phyloP scores from a whole-genome alignment of 2,113 vertebrate genomes.

The Hydrolagus affinis region DNA sequence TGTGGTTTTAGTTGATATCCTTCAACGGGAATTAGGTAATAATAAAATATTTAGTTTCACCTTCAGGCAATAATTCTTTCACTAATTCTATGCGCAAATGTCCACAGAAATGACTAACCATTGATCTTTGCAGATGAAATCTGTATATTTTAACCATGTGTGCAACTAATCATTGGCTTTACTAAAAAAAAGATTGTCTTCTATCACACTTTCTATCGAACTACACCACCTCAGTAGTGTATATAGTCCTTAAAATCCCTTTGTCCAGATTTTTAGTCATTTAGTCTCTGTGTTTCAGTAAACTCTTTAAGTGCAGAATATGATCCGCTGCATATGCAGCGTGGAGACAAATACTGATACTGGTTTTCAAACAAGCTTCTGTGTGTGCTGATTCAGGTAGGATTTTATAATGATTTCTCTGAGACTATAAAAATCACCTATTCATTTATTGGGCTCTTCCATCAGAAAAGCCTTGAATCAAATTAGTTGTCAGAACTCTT shows the following conservation, averaged over 20 bases:
- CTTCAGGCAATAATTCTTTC: not conserved
- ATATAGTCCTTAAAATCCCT: not conserved
- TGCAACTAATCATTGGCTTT: no score
- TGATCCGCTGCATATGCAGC: not conserved
- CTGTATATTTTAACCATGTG: not conserved
- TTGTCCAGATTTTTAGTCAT: not conserved
- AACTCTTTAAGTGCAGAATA: not conserved
- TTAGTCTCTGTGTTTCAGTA: not conserved
- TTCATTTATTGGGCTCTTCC: no score
- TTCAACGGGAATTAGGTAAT: not conserved
- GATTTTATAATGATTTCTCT: not conserved
- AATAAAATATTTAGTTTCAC: not conserved
- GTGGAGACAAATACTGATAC: not conserved
- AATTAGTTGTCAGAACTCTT: conserved; percentile 2
- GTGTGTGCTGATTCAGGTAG: conserved; percentile 1
- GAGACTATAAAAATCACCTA: not conserved
- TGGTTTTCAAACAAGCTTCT: not conserved
- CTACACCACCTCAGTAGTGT: not conserved
- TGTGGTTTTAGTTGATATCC: not conserved
- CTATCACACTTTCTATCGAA: not conserved
- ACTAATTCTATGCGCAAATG: not conserved
- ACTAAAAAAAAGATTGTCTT: no score
- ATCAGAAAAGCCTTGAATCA: no score
- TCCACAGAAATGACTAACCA: not conserved
- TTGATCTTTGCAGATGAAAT: not conserved